Conservation (phyloP, 2,888 invertebrate species). For the Rhogogaster chlorosoma region DNA sequence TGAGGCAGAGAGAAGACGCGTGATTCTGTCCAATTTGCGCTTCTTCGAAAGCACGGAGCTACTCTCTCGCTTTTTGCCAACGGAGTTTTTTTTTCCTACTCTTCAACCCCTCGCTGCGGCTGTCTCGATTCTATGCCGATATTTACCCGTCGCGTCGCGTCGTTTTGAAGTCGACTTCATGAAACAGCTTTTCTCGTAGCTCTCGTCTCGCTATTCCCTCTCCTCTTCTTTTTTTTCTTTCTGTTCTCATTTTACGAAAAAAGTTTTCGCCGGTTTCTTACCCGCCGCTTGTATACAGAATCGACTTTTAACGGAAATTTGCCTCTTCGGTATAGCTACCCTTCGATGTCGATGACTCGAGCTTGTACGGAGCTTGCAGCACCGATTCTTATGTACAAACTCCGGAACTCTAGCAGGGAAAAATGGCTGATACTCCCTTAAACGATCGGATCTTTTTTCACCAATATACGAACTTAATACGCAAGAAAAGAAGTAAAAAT, state of each 20-base stretch:
- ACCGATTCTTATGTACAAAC: not conserved
- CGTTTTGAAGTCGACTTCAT: not conserved
- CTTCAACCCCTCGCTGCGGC: not conserved
- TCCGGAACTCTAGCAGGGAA: not conserved
- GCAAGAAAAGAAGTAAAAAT: too few species aligned
- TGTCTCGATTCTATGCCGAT: not conserved
- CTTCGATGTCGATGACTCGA: not conserved
- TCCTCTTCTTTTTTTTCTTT: not conserved
- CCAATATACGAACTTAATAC: too few species aligned
- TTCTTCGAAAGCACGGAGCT: not conserved
- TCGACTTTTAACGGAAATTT: slow-evolving; percentile 20
- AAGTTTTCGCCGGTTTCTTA: not conserved
- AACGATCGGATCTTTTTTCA: not conserved
- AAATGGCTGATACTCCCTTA: not conserved
- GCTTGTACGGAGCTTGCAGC: not conserved
- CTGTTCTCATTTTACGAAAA: not conserved
- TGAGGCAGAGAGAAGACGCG: not conserved
- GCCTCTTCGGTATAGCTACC: not conserved
- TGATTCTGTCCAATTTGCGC: slow-evolving; percentile 20
- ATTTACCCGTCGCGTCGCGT: not conserved
- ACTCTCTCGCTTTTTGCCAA: not conserved
- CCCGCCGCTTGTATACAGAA: not conserved
- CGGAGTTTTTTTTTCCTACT: not conserved
- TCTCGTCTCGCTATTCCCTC: not conserved
- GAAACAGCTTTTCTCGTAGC: slow-evolving; percentile 4